phyloP scores from a whole-genome alignment of 2,797 vertebrate species.

The Sorex maritimensis region DNA sequence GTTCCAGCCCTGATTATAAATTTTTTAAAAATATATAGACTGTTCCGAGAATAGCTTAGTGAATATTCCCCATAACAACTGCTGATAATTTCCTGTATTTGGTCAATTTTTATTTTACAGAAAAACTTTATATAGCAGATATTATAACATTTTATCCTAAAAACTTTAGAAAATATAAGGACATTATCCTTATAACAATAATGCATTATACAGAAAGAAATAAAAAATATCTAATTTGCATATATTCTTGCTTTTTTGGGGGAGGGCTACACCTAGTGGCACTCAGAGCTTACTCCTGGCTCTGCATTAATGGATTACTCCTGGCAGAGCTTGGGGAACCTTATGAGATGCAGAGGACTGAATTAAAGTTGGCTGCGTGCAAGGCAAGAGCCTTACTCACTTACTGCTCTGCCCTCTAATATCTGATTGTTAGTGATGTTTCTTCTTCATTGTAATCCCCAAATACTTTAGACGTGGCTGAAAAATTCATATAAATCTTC shows the following conservation, averaged over 20 bases:
- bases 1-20: background rate
- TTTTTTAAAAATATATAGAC: conserved; percentile 2
- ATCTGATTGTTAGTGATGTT: conserved; percentile 31
- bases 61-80: conserved; percentile 37
- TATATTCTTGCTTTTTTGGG: too few relatives aligned
- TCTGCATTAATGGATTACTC: too few relatives aligned
- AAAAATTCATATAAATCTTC: conserved; percentile 60
- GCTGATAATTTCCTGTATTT: conserved; percentile 44
- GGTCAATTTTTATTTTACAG: conserved; percentile 60
- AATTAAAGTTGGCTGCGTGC: too few relatives aligned
- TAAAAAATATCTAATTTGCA: background rate
- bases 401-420: background rate
- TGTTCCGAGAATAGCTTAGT: conserved; percentile 25
- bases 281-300: too few relatives aligned
- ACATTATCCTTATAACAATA: conserved; percentile 41
- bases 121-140: conserved; percentile 45
- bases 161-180: conserved; percentile 52
- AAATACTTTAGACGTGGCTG: conserved; percentile 54
- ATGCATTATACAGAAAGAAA: conserved; percentile 56
- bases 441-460: conserved; percentile 29
- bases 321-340: too few relatives aligned
- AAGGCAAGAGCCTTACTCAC: too few relatives aligned
- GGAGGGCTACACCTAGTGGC: too few relatives aligned
- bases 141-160: conserved; percentile 33
- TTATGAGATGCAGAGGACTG: too few relatives aligned